These are phyloP conservation scores for Microcebus ravelobensis DNA, from an alignment of 2,113 vertebrate genomes.

Conservation along the genomic window DNA sequence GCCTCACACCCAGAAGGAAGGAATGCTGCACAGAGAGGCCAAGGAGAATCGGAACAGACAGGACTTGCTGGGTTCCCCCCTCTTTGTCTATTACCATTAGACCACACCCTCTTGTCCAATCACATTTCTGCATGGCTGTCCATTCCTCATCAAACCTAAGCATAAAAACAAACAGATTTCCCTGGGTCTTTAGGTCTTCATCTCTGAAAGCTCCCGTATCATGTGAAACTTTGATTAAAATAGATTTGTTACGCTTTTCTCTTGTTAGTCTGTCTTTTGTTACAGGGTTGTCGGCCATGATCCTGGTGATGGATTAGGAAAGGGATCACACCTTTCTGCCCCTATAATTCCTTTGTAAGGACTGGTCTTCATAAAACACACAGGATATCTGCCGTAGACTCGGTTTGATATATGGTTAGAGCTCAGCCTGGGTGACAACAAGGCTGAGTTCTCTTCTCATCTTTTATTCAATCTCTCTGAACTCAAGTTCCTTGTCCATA, in stretches of 20 bases:
- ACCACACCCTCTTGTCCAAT: not conserved
- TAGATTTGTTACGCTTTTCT: not conserved
- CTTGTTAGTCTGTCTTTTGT: not conserved
- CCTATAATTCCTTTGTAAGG: not conserved
- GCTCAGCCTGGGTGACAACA: not conserved
- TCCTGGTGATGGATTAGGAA: not conserved
- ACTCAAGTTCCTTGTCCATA: not conserved
- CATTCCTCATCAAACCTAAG: not conserved
- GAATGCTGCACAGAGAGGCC: not conserved
- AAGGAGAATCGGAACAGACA: not conserved
- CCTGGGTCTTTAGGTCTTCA: not conserved
- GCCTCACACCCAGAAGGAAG: not conserved
- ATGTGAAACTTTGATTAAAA: not conserved
- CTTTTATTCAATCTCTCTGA: not conserved
- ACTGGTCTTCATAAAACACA: not conserved
- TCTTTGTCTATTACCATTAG: not conserved
- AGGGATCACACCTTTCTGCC: not conserved
- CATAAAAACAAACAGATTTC: not conserved
- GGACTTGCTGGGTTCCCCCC: not conserved
- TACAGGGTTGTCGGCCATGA: not conserved
- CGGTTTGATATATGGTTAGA: not conserved
- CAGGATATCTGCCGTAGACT: not conserved
- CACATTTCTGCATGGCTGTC: not conserved
- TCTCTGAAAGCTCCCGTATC: not conserved
- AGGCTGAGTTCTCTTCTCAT: not conserved